Percentiles rank a stretch among this genome's conserved stretches.
phyloP scores from a whole-genome alignment of 2,888 invertebrate genomes.

The Chromoteleia sp. region DNA sequence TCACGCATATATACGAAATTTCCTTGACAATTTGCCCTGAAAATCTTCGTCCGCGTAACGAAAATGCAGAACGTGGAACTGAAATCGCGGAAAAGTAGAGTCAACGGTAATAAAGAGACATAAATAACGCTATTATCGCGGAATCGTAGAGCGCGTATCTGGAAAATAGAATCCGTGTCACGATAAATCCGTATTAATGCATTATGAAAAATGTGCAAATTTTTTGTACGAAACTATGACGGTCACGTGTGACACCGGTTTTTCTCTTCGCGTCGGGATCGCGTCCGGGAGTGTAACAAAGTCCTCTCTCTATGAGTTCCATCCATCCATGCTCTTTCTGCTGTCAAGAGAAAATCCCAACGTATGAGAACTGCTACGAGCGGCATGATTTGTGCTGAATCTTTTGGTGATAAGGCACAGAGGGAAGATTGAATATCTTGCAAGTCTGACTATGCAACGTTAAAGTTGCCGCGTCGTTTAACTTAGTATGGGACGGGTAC shows the following conservation, averaged over 20 bases:
- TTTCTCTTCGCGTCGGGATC: slow-evolving; percentile 32
- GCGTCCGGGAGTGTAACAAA: slow-evolving; percentile 45
- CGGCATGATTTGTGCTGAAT: slow-evolving; percentile 69
- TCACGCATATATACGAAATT: no score
- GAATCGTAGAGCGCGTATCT: slow-evolving; percentile 22
- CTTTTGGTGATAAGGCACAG: slow-evolving; percentile 65
- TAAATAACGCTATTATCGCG: slow-evolving; percentile 49
- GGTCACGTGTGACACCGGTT: slow-evolving; percentile 54
- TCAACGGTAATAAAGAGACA: slow-evolving; percentile 33
- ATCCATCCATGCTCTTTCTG: slow-evolving; percentile 66
- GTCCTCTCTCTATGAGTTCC: slow-evolving; percentile 63
- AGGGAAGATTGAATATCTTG: slow-evolving; percentile 67
- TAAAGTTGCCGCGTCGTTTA: slow-evolving; percentile 74
- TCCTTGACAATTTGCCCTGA: background rate
- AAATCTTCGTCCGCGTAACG: no score
- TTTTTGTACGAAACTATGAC: slow-evolving; percentile 50
- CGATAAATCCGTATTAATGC: slow-evolving; percentile 62
- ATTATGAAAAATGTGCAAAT: slow-evolving; percentile 65
- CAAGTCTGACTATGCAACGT: slow-evolving; percentile 58
- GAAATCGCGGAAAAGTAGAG: slow-evolving; percentile 18
- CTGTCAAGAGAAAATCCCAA: slow-evolving; percentile 64
- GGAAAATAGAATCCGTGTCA: slow-evolving; percentile 61
- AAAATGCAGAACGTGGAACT: no score
- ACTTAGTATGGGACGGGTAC: slow-evolving; percentile 58
- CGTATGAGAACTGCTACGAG: slow-evolving; percentile 63